Conservation (phyloP, 2,113 vertebrate species). For the Sebastes schlegelii region DNA sequence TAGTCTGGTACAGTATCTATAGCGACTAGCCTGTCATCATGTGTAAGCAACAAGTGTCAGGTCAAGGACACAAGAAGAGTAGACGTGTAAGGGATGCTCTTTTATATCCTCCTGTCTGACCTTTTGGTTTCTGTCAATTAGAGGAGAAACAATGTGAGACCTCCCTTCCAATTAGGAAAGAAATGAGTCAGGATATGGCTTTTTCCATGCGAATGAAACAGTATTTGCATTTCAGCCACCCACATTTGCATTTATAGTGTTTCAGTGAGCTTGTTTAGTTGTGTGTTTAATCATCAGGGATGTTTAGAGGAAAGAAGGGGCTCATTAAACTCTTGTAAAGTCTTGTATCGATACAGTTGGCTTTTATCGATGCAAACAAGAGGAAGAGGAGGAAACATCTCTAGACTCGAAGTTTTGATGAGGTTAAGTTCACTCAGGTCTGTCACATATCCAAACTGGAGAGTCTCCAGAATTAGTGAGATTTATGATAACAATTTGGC, state of each 20-base stretch:
- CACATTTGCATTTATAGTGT: conserved; percentile 84
- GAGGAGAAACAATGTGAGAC: conserved; percentile 45
- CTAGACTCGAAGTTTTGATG: conserved; percentile 43
- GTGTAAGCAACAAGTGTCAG: not conserved
- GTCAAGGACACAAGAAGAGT: not conserved
- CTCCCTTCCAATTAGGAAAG: conserved; percentile 68
- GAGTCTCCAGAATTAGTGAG: conserved; percentile 53
- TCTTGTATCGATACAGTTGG: conserved; percentile 29
- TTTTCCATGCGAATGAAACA: conserved; percentile 68
- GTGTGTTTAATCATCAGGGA: conserved; percentile 70
- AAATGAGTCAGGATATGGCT: conserved; percentile 49
- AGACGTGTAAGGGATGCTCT: not conserved
- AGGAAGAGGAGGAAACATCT: conserved; percentile 13
- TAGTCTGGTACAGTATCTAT: not conserved
- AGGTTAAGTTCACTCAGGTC: conserved; percentile 14
- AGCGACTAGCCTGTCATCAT: not conserved
- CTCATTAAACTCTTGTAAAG: conserved; percentile 64
- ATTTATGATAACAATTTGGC: conserved; percentile 71
- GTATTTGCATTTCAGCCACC: conserved; percentile 68
- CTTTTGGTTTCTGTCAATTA: conserved; percentile 52
- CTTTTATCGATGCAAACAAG: conserved; percentile 40
- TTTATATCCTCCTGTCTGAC: conserved; percentile 28
- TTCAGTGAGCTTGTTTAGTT: conserved; percentile 69
- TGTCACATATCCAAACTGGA: conserved; percentile 44
- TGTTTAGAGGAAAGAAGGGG: conserved; percentile 52